Evolutionary conservation across 2,888 invertebrate genomes (phyloP).

Genomic region (Petrolisthes manimaculis): DNA sequence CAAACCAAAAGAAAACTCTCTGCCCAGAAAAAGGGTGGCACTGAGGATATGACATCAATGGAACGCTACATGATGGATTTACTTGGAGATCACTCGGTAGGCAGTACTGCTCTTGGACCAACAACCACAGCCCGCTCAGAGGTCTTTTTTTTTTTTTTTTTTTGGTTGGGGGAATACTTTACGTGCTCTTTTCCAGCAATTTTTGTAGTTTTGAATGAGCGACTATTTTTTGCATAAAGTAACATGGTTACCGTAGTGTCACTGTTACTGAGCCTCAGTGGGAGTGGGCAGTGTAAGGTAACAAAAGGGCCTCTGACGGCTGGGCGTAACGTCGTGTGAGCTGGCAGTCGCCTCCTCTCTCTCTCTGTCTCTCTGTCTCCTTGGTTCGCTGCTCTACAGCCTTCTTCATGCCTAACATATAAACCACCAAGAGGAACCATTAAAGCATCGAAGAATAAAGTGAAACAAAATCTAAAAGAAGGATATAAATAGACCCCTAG

Average conservation of each 20-base stretch:
- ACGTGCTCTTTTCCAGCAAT: background rate
- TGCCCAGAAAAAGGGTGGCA: background rate
- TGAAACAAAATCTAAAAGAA: constrained; percentile 27
- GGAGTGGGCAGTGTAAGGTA: background rate
- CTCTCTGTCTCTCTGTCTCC: constrained; percentile 24
- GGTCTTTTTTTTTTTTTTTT: constrained; percentile 39
- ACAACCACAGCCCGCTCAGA: constrained; percentile 33
- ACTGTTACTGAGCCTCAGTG: background rate
- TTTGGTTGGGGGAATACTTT: background rate
- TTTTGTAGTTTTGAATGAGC: background rate
- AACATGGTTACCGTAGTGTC: background rate
- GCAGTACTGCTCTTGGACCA: constrained; percentile 32
- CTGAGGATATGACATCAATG: constrained; percentile 48
- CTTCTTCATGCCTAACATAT: constrained; percentile 35
- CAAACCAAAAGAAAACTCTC: background rate
- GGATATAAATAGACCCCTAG: constrained; percentile 44
- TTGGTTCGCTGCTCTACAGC: constrained; percentile 42
- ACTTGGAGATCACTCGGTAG: constrained; percentile 54
- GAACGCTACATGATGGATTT: constrained; percentile 50
- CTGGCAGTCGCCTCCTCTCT: constrained; percentile 30
- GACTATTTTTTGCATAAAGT: background rate
- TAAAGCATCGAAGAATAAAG: constrained; percentile 42
- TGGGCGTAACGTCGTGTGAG: constrained; percentile 31
- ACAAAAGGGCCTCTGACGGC: constrained; percentile 39
- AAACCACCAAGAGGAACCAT: constrained; percentile 33